phyloP scores from a whole-genome alignment of 2,888 invertebrate genomes.

The Pollenia angustigena region DNA sequence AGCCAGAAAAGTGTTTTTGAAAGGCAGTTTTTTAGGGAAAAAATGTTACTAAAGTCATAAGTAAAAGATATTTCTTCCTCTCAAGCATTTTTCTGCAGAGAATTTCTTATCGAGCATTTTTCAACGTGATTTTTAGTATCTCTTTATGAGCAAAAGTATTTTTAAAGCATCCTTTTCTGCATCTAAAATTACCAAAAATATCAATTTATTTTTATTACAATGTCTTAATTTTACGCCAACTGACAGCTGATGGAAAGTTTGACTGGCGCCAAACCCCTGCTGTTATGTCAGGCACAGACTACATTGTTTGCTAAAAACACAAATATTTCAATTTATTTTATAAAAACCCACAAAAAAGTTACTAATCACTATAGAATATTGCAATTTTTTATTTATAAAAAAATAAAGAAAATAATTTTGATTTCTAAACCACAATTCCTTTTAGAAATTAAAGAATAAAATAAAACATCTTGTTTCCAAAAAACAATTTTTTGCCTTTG shows the following conservation, averaged over 20 bases:
- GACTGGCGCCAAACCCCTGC: conserved; percentile 64
- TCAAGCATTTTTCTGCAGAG: not conserved
- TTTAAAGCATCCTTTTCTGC: too few species aligned
- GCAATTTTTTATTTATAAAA: conserved; percentile 52
- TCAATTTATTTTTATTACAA: not conserved
- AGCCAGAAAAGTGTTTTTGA: too few species aligned
- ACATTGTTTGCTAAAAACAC: conserved; percentile 28
- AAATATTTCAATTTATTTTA: conserved; percentile 52
- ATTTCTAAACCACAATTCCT: conserved; percentile 40
- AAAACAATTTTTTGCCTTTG: conserved; percentile 18
- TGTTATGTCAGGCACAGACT: conserved; percentile 28
- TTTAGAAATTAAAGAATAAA: not conserved
- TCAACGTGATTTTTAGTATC: too few species aligned
- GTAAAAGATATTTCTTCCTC: too few species aligned
- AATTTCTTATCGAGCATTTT: too few species aligned
- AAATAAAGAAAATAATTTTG: conserved; percentile 40
- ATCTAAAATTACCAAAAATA: too few species aligned
- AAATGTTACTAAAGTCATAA: too few species aligned
- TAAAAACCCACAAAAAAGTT: conserved; percentile 51
- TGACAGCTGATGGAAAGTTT: conserved; percentile 21
- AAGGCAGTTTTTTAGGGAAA: too few species aligned
- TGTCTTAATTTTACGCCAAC: not conserved
- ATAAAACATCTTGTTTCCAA: conserved; percentile 30
- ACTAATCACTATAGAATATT: conserved; percentile 50
- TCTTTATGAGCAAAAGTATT: too few species aligned